phyloP scores from a whole-genome alignment of 92 coral and sea anemone genomes.

The Epizoanthus illoricatus region DNA sequence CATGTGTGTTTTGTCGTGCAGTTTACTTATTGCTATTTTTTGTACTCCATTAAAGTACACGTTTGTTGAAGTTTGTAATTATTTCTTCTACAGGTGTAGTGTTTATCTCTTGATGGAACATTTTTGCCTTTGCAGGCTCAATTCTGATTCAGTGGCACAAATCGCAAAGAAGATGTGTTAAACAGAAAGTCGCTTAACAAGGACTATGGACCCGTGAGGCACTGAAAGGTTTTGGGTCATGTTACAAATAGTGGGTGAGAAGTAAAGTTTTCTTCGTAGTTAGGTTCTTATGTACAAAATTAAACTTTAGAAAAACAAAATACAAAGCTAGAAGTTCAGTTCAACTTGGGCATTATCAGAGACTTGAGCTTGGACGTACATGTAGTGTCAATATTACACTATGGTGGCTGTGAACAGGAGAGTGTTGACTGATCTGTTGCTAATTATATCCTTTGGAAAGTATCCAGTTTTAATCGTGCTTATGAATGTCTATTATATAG shows the following conservation, averaged over 20 bases:
- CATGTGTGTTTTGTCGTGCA: too few relatives aligned
- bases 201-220: background rate
- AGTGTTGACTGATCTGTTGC: too few relatives aligned
- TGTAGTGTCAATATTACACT: background rate
- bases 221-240: background rate
- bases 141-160: background rate
- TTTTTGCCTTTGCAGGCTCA: conserved; percentile 8
- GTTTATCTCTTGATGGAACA: background rate
- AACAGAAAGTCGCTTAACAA: background rate
- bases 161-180: background rate
- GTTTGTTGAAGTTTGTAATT: background rate
- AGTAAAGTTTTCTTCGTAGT: conserved; percentile 24
- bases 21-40: too few relatives aligned
- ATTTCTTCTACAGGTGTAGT: background rate
- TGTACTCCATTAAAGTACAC: too few relatives aligned
- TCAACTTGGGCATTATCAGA: background rate
- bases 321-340: background rate
- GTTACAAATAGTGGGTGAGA: background rate
- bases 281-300: conserved; percentile 12
- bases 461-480: too few relatives aligned
- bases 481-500: too few relatives aligned
- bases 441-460: too few relatives aligned
- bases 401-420: background rate
- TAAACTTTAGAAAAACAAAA: background rate
- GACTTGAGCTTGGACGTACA: background rate